phyloP scores from a whole-genome alignment of 1,140 invertebrate genomes.

The Heliconius congener region DNA sequence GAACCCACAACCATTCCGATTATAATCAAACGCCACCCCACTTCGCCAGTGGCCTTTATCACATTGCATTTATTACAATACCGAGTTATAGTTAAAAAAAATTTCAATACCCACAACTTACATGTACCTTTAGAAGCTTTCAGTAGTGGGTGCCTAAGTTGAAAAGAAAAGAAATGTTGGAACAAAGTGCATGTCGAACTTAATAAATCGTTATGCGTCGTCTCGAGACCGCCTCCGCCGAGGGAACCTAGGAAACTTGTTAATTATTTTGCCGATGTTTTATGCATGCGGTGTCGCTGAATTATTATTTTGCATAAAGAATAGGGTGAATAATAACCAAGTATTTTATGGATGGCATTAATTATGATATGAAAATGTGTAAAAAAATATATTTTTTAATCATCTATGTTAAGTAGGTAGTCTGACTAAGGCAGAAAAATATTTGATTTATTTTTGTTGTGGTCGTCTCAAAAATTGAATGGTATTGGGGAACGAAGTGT shows the following conservation, averaged over 20 bases:
- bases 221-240: background rate
- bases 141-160: background rate
- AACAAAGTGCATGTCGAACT: constrained; percentile 10
- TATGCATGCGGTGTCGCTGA: constrained; percentile 46
- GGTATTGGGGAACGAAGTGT: too few relatives aligned
- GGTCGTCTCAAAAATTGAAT: too few relatives aligned
- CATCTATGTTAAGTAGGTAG: too few relatives aligned
- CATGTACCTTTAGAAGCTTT: background rate
- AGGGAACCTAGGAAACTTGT: constrained; percentile 26
- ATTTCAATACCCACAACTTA: background rate
- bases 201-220: background rate
- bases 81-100: background rate
- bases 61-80: too few relatives aligned
- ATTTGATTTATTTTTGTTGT: too few relatives aligned
- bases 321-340: constrained; percentile 22
- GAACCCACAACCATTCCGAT: background rate
- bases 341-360: constrained; percentile 21
- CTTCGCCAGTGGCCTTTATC: too few relatives aligned
- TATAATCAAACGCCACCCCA: too few relatives aligned
- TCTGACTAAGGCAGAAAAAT: too few relatives aligned
- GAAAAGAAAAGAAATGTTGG: background rate
- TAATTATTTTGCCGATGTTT: constrained; percentile 43
- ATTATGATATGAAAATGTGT: constrained; percentile 18
- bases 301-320: constrained; percentile 61
- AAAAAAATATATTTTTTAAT: background rate